Evolutionary conservation across 2,113 vertebrate genomes (phyloP).

Genomic region (Equus quagga): DNA sequence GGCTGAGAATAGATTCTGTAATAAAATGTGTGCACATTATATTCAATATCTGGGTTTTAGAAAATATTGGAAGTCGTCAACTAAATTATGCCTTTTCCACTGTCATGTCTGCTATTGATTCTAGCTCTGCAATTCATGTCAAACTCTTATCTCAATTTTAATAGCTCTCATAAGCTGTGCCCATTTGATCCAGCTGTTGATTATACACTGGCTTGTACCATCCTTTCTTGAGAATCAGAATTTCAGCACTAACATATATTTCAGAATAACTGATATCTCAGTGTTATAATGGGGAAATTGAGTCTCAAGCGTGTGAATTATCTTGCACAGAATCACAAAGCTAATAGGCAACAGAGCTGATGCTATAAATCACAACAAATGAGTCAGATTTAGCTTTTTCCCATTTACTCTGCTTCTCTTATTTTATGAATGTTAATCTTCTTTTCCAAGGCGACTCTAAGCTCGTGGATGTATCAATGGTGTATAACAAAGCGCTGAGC

Average conservation of each 20-base stretch:
- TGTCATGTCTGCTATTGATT: background rate
- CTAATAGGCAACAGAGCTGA: background rate
- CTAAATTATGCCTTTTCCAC: slow-evolving; percentile 1
- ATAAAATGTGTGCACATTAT: background rate
- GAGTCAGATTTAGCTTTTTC: background rate
- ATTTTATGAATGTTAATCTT: background rate
- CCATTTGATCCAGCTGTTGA: background rate
- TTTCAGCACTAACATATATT: background rate
- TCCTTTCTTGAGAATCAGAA: slow-evolving; percentile 17
- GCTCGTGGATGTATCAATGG: background rate
- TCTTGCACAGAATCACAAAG: background rate
- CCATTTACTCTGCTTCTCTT: background rate
- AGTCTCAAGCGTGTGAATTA: background rate
- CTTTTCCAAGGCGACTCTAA: background rate
- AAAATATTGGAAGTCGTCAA: background rate
- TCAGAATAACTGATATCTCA: background rate
- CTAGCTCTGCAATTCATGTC: background rate
- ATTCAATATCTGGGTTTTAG: background rate
- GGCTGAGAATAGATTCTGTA: background rate
- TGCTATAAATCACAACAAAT: background rate
- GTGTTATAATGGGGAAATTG: background rate
- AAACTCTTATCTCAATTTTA: background rate
- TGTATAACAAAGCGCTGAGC: background rate
- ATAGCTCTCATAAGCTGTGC: background rate
- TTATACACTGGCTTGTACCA: background rate